Evolutionary conservation across 2,888 invertebrate genomes (phyloP), one percentile per base, ranked within the genome.

Genomic region (Iselma pallidipennis): DNA sequence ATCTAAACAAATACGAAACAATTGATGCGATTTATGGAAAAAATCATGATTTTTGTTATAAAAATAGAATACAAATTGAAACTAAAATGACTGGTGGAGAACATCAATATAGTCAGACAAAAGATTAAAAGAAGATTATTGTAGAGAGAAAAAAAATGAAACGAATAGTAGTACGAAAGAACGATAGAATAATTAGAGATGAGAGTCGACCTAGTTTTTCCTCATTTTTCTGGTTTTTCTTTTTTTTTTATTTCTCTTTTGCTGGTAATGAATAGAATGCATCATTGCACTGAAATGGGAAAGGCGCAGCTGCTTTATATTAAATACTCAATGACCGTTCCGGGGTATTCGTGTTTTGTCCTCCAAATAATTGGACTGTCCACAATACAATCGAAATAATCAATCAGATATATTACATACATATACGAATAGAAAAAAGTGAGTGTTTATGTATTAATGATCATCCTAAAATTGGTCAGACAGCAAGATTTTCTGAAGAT

Each of bases 261-360:
- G 23, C 55, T 55, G 55, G 50, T 59, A 49, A 54, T 31, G 12
- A 37, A 28, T 23, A 23, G 45, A 60, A 66, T 67, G 68, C 69
- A 62, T 65, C 63, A 66, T 60, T 66, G 61, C 59, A 60, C 62
- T 59, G 64, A 68, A 67, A 68, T 70, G 63, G 70, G 66, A 68
- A 68, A 67, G 70, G 67, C 61, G 68, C 68, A 70, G 70, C 70
- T 70, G 70, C 48, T 53, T 53, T 52, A n/a, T n/a, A 55, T 54
- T 37, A 14, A 45, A 23, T 16, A 16, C 19, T 16, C 70, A 66
- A 66, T 65, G 70, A 70, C 70, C 69, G 66, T 58, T 63, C 63
- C 61, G 26, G 58, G 57, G 55, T 66, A 55, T 53, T 59, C 62
- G 64, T 67, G 63, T 62, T 66, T 64, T 62, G 65, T 66, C 58